phyloP scores from a whole-genome alignment of 1,140 invertebrate species.

The Xylocopa sonorina region DNA sequence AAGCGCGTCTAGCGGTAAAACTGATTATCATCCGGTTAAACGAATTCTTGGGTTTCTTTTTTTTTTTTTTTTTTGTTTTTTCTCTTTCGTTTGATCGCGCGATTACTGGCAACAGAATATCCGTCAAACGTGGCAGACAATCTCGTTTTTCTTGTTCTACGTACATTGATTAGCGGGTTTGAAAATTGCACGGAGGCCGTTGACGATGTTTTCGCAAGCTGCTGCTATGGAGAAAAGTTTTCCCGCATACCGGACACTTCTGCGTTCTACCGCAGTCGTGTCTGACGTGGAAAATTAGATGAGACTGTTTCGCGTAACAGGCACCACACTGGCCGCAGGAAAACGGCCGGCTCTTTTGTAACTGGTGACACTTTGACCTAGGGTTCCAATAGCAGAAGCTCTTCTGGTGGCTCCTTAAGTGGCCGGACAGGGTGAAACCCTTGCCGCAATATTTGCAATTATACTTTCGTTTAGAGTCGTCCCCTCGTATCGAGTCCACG shows the following conservation, averaged over 20 bases:
- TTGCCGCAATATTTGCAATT: constrained; percentile 81
- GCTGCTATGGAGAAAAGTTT: constrained; percentile 79
- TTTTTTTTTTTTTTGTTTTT: too few species aligned
- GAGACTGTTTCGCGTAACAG: constrained; percentile 70
- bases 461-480: constrained; percentile 62
- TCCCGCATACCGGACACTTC: constrained; percentile 78
- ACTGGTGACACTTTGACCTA: constrained; percentile 63
- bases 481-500: constrained; percentile 40
- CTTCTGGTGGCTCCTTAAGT: constrained; percentile 79
- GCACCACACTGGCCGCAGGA: constrained; percentile 70
- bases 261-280: constrained; percentile 75
- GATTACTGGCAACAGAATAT: too few species aligned
- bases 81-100: too few species aligned
- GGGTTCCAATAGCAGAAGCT: constrained; percentile 75
- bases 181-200: constrained; percentile 47
- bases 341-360: constrained; percentile 64
- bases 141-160: too few species aligned
- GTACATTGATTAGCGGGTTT: constrained; percentile 26
- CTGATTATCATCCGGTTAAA: too few species aligned
- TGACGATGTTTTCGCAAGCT: constrained; percentile 78
- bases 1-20: background rate
- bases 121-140: too few species aligned
- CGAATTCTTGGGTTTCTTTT: too few species aligned
- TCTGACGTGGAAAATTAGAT: constrained; percentile 73
- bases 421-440: constrained; percentile 81